A percentile compares a stretch with the other conserved stretches of the same genome.
phyloP scores from a whole-genome alignment of 2,113 vertebrate genomes.

The Gorsachius goisagi region DNA sequence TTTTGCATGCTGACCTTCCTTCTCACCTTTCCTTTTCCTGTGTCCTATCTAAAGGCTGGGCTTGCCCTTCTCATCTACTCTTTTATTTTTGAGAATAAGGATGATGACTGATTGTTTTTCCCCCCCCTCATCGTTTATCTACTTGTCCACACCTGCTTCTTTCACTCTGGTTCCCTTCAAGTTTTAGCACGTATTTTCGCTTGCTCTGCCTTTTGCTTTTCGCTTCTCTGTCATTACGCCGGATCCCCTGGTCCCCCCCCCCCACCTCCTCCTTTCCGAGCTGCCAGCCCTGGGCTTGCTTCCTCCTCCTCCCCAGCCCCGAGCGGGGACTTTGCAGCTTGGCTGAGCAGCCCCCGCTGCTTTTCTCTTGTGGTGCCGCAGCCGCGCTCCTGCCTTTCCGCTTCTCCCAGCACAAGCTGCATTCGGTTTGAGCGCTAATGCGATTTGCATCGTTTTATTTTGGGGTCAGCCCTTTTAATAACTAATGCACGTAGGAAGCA shows the following conservation, averaged over 20 bases:
- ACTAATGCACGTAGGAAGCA: neutral
- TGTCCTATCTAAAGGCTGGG: neutral
- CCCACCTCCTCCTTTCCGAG: neutral
- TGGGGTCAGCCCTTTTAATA: neutral
- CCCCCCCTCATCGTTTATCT: neutral
- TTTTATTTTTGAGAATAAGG: constrained; percentile 50
- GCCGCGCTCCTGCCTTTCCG: accelerated
- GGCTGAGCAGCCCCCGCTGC: neutral
- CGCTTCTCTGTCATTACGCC: neutral
- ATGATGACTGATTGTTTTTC: neutral
- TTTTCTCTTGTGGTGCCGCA: neutral
- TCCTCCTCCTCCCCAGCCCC: neutral
- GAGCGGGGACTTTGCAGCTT: neutral
- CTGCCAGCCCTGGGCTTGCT: neutral
- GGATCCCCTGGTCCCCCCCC: neutral
- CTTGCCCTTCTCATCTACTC: constrained; percentile 1
- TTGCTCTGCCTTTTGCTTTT: constrained; percentile 15
- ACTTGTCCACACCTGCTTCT: constrained; percentile 50
- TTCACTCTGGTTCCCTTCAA: constrained; percentile 43
- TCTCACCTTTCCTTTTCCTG: constrained; percentile 23
- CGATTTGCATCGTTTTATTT: constrained; percentile 2
- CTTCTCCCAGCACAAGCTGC: neutral
- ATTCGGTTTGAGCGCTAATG: accelerated
- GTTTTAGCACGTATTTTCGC: constrained; percentile 31
- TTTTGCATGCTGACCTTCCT: constrained; percentile 25